Conservation (phyloP, 2,113 vertebrate species). For the Chelonoidis abingdonii region DNA sequence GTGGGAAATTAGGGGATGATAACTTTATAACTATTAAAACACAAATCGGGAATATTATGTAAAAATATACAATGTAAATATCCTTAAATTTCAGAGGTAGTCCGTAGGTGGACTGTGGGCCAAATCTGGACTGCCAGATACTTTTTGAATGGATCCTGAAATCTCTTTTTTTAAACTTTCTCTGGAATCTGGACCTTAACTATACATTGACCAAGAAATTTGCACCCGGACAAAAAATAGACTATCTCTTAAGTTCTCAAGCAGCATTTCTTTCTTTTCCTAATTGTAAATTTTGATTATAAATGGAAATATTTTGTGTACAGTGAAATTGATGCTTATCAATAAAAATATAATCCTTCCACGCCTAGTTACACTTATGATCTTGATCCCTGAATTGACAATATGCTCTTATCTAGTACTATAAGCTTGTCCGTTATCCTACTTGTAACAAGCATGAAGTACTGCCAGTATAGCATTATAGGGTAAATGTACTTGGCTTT, state of each 20-base stretch:
- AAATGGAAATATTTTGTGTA: background rate
- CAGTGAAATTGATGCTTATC: background rate
- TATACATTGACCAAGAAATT: background rate
- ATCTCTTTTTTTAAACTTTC: background rate
- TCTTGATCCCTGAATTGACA: background rate
- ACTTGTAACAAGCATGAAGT: background rate
- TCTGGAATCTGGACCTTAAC: background rate
- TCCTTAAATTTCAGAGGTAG: background rate
- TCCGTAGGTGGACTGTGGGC: background rate
- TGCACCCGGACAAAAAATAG: background rate
- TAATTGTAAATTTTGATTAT: background rate
- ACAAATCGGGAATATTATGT: background rate
- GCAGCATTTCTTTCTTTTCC: background rate
- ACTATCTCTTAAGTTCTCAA: background rate
- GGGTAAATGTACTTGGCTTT: background rate
- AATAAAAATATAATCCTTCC: background rate
- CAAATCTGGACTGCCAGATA: background rate
- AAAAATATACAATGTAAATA: background rate
- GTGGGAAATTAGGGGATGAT: background rate
- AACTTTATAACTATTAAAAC: background rate
- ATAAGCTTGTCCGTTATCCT: background rate
- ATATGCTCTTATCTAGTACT: background rate
- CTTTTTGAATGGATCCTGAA: background rate
- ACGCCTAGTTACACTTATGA: rapidly evolving
- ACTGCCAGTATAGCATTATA: background rate